Evolutionary conservation across 2,797 vertebrate species (phyloP).

Genomic region (Lagorchestes hirsutus): DNA sequence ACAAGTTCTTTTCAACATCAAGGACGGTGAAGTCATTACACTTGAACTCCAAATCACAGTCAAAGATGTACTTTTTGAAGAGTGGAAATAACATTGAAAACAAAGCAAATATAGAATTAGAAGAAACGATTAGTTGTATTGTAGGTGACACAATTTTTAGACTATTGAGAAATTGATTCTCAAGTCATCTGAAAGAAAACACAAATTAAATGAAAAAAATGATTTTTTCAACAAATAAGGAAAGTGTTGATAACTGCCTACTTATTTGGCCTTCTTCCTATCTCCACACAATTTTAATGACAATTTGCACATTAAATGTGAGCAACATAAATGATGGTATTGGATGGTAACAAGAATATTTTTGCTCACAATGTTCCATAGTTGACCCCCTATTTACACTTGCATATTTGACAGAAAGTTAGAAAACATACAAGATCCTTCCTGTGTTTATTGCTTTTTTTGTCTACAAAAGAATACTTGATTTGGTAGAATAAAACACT

Average conservation of each 20-base stretch:
- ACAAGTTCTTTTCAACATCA: neutral
- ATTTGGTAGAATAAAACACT: neutral
- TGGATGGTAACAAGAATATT: neutral
- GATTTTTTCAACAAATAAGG: neutral
- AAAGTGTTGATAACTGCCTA: neutral
- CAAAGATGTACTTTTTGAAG: neutral
- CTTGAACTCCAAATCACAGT: neutral
- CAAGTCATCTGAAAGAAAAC: neutral
- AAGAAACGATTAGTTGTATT: neutral
- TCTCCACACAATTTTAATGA: neutral
- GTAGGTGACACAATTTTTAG: neutral
- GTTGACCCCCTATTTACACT: neutral
- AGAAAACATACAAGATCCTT: neutral
- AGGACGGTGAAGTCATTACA: neutral
- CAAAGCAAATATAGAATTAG: neutral
- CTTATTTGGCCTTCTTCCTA: neutral
- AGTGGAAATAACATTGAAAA: neutral
- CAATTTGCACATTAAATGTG: neutral
- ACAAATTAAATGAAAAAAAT: neutral
- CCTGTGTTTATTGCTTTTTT: neutral
- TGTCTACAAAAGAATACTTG: neutral
- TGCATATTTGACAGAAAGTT: neutral
- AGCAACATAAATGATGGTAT: neutral
- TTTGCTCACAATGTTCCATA: neutral
- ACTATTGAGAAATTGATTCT: neutral